Conservation (phyloP, 2,888 invertebrate genomes). For the Napeogenes sylphis region DNA sequence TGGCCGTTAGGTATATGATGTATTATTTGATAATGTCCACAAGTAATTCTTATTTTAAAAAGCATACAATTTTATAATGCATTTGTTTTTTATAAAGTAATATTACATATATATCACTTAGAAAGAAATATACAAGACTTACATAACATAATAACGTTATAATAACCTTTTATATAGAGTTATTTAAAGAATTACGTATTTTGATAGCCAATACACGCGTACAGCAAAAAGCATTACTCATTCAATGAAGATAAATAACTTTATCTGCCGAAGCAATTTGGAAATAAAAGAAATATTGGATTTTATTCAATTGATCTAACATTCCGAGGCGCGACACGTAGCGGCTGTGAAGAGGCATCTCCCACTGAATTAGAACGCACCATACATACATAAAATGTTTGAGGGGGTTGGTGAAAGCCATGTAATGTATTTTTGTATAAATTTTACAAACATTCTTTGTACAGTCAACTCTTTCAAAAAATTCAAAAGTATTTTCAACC, state of each 20-base stretch:
- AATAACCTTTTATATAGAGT: neutral
- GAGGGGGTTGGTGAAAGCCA: neutral
- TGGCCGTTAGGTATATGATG: too few relatives aligned
- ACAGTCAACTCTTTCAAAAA: slow-evolving; percentile 8
- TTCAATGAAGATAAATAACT: slow-evolving; percentile 6
- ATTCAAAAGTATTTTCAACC: slow-evolving; percentile 1
- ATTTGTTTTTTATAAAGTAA: too few relatives aligned
- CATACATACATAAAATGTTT: slow-evolving; percentile 1
- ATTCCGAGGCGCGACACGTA: slow-evolving; percentile 15
- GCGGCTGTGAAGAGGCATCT: slow-evolving; percentile 8
- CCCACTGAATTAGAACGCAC: slow-evolving; percentile 11
- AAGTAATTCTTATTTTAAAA: too few relatives aligned
- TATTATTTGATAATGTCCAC: too few relatives aligned
- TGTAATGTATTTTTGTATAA: slow-evolving; percentile 2
- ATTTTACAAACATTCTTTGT: slow-evolving; percentile 1
- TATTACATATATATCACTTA: too few relatives aligned
- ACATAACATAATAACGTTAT: neutral
- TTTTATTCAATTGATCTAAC: slow-evolving; percentile 12
- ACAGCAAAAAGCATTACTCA: slow-evolving; percentile 4
- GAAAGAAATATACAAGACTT: neutral
- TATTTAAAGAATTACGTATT: neutral
- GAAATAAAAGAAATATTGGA: slow-evolving; percentile 7
- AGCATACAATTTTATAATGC: too few relatives aligned
- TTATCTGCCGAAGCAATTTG: slow-evolving; percentile 6
- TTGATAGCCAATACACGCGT: slow-evolving; percentile 1